phyloP scores from a whole-genome alignment of 2,888 invertebrate genomes.

The Cacoxenus indagator region DNA sequence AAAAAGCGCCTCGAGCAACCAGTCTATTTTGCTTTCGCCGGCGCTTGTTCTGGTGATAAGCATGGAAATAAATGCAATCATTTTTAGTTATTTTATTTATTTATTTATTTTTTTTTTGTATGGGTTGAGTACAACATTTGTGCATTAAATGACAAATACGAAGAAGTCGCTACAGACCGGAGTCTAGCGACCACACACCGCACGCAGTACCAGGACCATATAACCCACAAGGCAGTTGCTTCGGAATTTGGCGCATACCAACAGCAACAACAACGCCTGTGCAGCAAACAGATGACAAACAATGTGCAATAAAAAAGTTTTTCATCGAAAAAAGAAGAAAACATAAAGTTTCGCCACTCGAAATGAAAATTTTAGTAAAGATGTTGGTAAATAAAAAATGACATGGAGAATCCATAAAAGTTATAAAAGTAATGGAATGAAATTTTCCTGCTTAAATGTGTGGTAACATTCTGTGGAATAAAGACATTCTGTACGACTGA shows the following conservation, averaged over 20 bases:
- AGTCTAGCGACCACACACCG: not conserved
- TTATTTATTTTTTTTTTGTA: too few species aligned
- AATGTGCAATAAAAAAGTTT: conserved; percentile 10
- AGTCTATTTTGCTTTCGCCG: not conserved
- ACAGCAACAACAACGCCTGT: not conserved
- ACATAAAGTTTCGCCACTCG: too few species aligned
- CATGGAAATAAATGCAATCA: not conserved
- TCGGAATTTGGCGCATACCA: too few species aligned
- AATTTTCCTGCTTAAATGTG: too few species aligned
- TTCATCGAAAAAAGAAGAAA: too few species aligned
- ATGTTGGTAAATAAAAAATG: too few species aligned
- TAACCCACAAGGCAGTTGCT: too few species aligned
- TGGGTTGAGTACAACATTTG: conserved; percentile 2
- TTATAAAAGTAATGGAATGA: too few species aligned
- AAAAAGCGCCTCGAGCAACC: not conserved
- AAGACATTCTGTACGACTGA: too few species aligned
- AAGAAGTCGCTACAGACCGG: not conserved
- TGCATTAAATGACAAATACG: conserved; percentile 12
- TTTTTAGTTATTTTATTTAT: not conserved
- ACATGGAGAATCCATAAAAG: too few species aligned
- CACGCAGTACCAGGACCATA: not conserved
- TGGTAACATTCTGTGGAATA: too few species aligned
- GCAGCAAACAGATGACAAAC: not conserved
- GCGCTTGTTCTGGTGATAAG: not conserved
- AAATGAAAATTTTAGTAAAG: too few species aligned